Conservation (phyloP, 2,113 vertebrate species). For the Pterophyllum scalare region DNA sequence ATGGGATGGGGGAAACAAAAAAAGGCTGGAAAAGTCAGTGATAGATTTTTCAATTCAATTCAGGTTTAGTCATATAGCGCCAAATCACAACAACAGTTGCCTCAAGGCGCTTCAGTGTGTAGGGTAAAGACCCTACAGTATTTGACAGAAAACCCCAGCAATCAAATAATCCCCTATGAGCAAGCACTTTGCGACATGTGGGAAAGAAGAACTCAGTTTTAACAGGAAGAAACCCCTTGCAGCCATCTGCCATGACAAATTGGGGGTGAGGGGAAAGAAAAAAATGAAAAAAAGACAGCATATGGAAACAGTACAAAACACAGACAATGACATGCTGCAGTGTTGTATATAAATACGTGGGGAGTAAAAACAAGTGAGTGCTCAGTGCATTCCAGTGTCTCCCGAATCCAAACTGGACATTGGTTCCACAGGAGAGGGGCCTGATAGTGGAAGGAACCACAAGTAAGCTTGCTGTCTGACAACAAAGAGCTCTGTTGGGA, state of each 20-base stretch:
- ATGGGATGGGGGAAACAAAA: no score
- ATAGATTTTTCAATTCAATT: no score
- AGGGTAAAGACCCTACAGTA: no score
- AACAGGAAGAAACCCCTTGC: not conserved
- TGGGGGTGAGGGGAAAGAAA: not conserved
- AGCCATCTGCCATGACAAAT: not conserved
- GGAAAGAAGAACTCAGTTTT: not conserved
- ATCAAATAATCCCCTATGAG: not conserved
- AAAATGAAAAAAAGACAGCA: not conserved
- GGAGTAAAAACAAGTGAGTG: not conserved
- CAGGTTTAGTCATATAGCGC: no score
- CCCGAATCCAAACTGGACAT: no score
- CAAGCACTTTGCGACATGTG: not conserved
- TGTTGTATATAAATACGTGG: not conserved
- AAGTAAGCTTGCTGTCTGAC: not conserved
- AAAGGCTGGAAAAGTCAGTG: no score
- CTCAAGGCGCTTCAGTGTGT: no score
- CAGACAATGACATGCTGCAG: not conserved
- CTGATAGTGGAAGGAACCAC: not conserved
- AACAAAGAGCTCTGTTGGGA: not conserved
- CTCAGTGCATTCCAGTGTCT: not conserved
- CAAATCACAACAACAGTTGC: no score
- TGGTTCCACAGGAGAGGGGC: not conserved
- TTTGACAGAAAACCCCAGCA: not conserved
- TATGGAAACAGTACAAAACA: not conserved